These are phyloP conservation scores for Melolontha melolontha DNA, from an alignment of 2,888 invertebrate genomes.

Conservation along the genomic window DNA sequence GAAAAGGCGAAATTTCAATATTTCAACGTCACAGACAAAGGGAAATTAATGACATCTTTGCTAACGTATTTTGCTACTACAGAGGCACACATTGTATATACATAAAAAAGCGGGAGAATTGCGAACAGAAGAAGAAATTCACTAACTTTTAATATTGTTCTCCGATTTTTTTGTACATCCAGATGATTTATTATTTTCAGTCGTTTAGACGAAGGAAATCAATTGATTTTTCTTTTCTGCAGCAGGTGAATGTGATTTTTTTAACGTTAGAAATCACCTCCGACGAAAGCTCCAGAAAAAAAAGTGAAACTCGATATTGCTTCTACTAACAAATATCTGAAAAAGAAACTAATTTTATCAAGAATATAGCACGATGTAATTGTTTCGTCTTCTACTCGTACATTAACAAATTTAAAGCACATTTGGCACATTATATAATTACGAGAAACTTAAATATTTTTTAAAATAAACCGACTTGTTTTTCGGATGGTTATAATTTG, in stretches of 20 bases:
- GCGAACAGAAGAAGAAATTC: slow-evolving; percentile 7
- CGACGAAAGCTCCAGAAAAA: not conserved
- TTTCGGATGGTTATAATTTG: no score
- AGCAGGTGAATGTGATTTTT: slow-evolving; percentile 23
- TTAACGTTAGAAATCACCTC: not conserved
- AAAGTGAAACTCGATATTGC: no score
- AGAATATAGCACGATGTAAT: no score
- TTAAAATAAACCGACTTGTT: no score
- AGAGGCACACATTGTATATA: slow-evolving; percentile 1
- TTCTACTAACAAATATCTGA: no score
- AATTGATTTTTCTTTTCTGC: slow-evolving; percentile 1
- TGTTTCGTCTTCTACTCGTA: no score
- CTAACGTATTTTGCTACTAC: not conserved
- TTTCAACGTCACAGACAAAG: slow-evolving; percentile 23
- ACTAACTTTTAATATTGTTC: slow-evolving; percentile 18
- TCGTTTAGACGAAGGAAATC: slow-evolving; percentile 1
- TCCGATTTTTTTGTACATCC: not conserved
- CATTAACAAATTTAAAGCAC: not conserved
- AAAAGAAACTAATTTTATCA: no score
- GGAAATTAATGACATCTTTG: slow-evolving; percentile 25
- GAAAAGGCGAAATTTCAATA: slow-evolving; percentile 19
- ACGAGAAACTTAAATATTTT: no score
- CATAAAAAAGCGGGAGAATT: not conserved
- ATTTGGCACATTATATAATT: no score
- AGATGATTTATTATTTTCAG: slow-evolving; percentile 17